Evolutionary conservation across 2,113 vertebrate genomes (phyloP), one percentile per base, ranked within the genome.

Genomic region (Dasyprocta punctata): DNA sequence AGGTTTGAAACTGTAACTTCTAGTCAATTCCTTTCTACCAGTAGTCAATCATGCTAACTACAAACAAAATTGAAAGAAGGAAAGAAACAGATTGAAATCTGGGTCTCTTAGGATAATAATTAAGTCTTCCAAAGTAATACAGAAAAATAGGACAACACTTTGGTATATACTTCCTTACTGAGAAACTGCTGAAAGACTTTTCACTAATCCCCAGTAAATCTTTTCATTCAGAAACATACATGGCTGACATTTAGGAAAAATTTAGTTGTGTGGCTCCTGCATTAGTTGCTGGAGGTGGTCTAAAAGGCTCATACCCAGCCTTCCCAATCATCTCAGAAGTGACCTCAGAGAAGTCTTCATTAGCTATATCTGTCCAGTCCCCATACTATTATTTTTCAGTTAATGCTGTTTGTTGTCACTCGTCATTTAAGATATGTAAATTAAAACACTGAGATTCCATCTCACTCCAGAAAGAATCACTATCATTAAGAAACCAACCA

Each of bases 141-240:
- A 87, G 26, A 33, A n/a, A 88, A 89, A 17, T 71, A 22, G 28
- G 56, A 61, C 5, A 52, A 90, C 22, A 93, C 78, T 91, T 91
- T 78, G 41, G 47, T 19, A 47, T 19, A 86, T 0, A 67, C 60
- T 87, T 87, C 71, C 47, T 96, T 85, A 77, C 41, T 94, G 67
- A 41, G 83, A 89, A 94, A 93, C 20, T 80, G 44, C 61, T 84
- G 20, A 49, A 93, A 60, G 36, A 90, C 60, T 92, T 93, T 94
- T 86, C 88, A 96, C 0, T 95, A 92, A 97, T 90, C 19, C 26
- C 71, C 41, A 61, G 47, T 67, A 94, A 86, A 78, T 85, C 9
- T 89, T 89, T 95, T 67, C 56, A 80, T 95, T 90, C 84, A 60
- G 77, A 91, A 87, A 22, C 93, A 91, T 30, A 78, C 24, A 60